These are phyloP conservation scores for Brachionus sp. DNA, from an alignment of 1,140 invertebrate species.

Conservation along the genomic window DNA sequence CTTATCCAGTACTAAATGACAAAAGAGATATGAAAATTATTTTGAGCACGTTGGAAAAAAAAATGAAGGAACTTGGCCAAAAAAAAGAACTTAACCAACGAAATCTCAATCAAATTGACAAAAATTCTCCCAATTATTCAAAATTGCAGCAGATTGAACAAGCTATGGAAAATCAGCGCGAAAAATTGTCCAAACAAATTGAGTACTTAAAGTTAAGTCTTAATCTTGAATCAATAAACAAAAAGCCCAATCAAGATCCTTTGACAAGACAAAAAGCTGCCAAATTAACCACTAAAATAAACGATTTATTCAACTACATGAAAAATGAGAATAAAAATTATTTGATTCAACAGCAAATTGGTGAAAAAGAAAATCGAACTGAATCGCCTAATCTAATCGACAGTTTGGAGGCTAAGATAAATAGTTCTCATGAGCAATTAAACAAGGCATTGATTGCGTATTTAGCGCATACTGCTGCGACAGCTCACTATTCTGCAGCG, in stretches of 20 bases:
- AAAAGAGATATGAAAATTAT: slow-evolving; percentile 40
- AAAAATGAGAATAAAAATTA: slow-evolving; percentile 38
- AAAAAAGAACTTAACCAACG: background rate
- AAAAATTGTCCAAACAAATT: slow-evolving; percentile 21
- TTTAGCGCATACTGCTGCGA: slow-evolving; percentile 41
- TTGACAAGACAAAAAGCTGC: slow-evolving; percentile 8
- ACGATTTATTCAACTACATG: slow-evolving; percentile 33
- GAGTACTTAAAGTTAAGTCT: slow-evolving; percentile 15
- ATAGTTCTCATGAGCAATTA: background rate
- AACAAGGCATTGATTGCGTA: slow-evolving; percentile 10
- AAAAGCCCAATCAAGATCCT: background rate
- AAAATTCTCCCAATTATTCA: background rate
- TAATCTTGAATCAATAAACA: background rate
- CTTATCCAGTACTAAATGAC: slow-evolving; percentile 40
- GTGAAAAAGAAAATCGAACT: background rate
- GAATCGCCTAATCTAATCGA: background rate
- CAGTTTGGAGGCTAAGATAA: background rate
- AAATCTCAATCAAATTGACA: background rate
- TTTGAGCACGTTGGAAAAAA: slow-evolving; percentile 30
- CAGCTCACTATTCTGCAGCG: slow-evolving; percentile 25
- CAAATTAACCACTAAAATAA: background rate
- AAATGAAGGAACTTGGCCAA: background rate
- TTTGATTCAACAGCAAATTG: background rate
- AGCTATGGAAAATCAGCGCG: background rate
- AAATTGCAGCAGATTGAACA: slow-evolving; percentile 22